These are phyloP conservation scores for Pachyramphus minor DNA, from an alignment of 2,113 vertebrate species.

Conservation along the genomic window DNA sequence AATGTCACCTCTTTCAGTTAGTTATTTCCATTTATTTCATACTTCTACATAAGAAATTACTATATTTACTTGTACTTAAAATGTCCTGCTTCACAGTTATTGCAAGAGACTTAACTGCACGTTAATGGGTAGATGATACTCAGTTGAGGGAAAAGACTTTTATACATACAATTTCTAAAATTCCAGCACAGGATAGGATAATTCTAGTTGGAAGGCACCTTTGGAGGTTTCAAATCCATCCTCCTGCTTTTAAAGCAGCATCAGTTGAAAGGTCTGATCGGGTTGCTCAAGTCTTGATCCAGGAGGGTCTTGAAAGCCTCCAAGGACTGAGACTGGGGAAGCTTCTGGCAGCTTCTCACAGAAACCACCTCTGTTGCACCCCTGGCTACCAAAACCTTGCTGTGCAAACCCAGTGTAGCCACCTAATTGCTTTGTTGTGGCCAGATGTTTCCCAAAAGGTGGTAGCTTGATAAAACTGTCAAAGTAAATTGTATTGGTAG, in stretches of 20 bases:
- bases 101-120: neutral
- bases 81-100: neutral
- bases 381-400: neutral
- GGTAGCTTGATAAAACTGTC: neutral
- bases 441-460: neutral
- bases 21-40: slow-evolving; percentile 50
- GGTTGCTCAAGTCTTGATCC: neutral
- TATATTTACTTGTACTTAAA: slow-evolving; percentile 21
- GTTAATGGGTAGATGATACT: neutral
- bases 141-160: neutral
- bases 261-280: neutral
- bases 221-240: neutral
- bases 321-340: neutral
- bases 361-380: neutral
- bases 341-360: neutral
- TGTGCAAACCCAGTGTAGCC: neutral
- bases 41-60: slow-evolving; percentile 19
- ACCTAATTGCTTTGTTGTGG: neutral
- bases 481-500: neutral
- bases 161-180: neutral
- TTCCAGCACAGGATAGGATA: neutral
- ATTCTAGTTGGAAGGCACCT: neutral
- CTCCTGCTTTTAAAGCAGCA: neutral
- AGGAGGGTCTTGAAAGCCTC: neutral
- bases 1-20: neutral